A percentile compares a stretch with the other conserved stretches of the same genome.
Conservation (phyloP, 2,888 invertebrate species). For the Chesias legatella region DNA sequence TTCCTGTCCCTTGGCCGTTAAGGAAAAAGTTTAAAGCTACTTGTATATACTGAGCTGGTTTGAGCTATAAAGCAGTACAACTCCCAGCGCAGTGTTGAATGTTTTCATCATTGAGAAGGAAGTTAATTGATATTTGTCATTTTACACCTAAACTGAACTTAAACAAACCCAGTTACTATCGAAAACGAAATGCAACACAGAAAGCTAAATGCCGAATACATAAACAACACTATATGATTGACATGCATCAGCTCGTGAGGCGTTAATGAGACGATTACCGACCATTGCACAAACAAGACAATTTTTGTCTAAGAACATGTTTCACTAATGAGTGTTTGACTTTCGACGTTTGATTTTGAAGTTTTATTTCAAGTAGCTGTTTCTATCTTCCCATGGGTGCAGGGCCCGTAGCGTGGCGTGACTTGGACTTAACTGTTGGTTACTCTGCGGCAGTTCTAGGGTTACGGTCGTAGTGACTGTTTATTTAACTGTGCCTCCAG, state of each 20-base stretch:
- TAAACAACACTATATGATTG: conserved; percentile 47
- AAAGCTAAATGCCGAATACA: not conserved
- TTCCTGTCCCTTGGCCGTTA: too few species aligned
- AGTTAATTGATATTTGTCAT: too few species aligned
- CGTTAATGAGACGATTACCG: conserved; percentile 66
- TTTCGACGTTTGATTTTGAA: conserved; percentile 33
- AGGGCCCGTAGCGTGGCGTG: conserved; percentile 14
- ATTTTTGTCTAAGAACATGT: conserved; percentile 42
- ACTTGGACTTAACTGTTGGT: conserved; percentile 7
- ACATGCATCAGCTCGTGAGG: conserved; percentile 59
- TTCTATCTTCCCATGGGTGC: conserved; percentile 25
- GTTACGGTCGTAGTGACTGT: conserved; percentile 11
- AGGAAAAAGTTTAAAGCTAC: too few species aligned
- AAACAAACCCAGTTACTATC: too few species aligned
- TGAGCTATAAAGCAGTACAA: too few species aligned
- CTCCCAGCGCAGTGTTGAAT: too few species aligned
- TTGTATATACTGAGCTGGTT: too few species aligned
- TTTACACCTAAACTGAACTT: too few species aligned
- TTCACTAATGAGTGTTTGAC: conserved; percentile 45
- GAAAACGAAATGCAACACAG: too few species aligned
- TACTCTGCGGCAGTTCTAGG: conserved; percentile 10
- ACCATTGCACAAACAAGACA: conserved; percentile 50
- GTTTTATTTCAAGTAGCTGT: conserved; percentile 35
- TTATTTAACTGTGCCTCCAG: not conserved
- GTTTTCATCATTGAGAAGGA: too few species aligned